These are phyloP conservation scores for Zootoca vivipara DNA, from an alignment of 2,113 vertebrate genomes.

Conservation along the genomic window DNA sequence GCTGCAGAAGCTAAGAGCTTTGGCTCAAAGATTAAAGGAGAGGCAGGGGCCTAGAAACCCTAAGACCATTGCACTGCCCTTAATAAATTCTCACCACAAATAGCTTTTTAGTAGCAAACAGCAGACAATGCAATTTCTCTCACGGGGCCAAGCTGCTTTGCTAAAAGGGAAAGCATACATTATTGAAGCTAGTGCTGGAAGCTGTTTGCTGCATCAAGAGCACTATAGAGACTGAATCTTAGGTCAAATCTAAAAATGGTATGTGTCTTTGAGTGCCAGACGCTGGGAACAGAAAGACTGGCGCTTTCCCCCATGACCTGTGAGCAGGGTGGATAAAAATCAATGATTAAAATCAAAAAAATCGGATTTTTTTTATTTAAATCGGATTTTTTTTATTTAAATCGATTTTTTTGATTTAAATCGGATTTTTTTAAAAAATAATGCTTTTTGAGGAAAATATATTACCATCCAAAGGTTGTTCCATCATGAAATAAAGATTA, in stretches of 20 bases:
- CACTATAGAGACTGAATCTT: neutral
- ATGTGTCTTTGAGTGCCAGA: neutral
- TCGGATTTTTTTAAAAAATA: too few species aligned
- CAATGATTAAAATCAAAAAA: too few species aligned
- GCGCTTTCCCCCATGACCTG: neutral
- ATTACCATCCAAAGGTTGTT: too few species aligned
- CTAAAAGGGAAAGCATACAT: conserved; percentile 23
- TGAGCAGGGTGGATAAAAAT: too few species aligned
- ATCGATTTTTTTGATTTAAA: too few species aligned
- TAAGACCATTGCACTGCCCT: conserved; percentile 22
- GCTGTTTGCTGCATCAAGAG: neutral
- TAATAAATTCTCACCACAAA: conserved; percentile 10
- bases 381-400: too few species aligned
- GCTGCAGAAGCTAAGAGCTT: conserved; percentile 45
- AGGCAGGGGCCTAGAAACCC: conserved; percentile 51
- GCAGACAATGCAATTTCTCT: conserved; percentile 43
- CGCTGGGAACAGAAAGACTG: neutral
- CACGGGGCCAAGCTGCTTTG: conserved; percentile 30
- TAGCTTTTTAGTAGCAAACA: neutral
- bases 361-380: too few species aligned
- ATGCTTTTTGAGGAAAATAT: too few species aligned
- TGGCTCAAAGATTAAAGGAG: conserved; percentile 51
- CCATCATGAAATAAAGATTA: too few species aligned
- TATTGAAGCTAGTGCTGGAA: conserved; percentile 13
- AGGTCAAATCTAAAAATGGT: neutral